Conservation (phyloP, 64 coral and sea anemone species). For the Acropora yongei region DNA sequence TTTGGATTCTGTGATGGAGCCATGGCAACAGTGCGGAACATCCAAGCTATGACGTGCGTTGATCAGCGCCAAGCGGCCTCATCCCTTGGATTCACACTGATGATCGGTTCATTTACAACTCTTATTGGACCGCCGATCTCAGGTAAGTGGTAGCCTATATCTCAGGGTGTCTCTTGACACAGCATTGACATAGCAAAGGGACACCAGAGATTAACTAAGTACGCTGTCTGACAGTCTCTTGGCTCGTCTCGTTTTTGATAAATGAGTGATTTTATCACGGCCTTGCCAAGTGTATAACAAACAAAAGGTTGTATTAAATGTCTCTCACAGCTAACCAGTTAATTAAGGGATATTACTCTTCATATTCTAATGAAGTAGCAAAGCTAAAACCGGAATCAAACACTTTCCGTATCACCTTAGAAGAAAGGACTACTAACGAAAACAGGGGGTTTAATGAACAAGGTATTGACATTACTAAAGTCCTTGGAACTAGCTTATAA, state of each 20-base stretch:
- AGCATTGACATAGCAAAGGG: background rate
- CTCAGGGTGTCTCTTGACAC: background rate
- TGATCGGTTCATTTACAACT: background rate
- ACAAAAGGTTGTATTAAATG: too few relatives aligned
- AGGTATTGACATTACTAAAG: background rate
- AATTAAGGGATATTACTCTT: too few relatives aligned
- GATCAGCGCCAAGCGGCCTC: slow-evolving; percentile 5
- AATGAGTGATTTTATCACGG: background rate
- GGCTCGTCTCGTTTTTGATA: too few relatives aligned
- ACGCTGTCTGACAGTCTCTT: background rate
- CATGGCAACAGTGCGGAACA: background rate
- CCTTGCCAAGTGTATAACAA: too few relatives aligned
- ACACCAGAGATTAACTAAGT: background rate
- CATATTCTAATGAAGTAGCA: too few relatives aligned
- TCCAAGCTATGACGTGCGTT: slow-evolving; percentile 5
- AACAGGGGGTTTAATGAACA: too few relatives aligned
- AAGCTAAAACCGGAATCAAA: too few relatives aligned
- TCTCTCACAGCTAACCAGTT: too few relatives aligned
- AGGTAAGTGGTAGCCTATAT: background rate
- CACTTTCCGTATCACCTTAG: too few relatives aligned
- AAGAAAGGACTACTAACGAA: too few relatives aligned
- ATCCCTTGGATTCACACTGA: background rate
- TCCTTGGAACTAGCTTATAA: background rate
- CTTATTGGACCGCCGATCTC: slow-evolving; percentile 28
- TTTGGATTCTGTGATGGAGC: slow-evolving; percentile 30